Percentiles rank a stretch among this genome's conserved stretches.
Conservation (phyloP, 2,113 vertebrate genomes). For the Balaenoptera acutorostrata region DNA sequence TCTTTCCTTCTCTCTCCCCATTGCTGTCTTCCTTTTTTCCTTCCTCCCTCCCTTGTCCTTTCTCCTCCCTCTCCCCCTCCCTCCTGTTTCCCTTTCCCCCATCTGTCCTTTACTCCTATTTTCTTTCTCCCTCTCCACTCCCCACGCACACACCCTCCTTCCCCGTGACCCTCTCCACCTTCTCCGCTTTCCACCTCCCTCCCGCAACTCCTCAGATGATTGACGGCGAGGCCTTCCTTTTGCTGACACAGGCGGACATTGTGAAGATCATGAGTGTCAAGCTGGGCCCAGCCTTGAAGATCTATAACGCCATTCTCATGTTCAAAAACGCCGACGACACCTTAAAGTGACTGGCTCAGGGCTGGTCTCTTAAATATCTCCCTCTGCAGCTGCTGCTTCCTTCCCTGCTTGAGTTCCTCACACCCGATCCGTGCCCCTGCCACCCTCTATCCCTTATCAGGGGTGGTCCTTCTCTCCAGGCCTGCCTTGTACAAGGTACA, state of each 20-base stretch:
- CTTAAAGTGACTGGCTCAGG: slow-evolving; percentile 86
- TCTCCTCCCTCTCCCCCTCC: neutral
- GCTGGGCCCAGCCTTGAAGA: slow-evolving; percentile 97
- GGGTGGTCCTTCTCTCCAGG: neutral
- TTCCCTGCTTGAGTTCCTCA: neutral
- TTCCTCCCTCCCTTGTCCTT: neutral
- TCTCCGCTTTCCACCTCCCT: slow-evolving; percentile 7
- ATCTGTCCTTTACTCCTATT: neutral
- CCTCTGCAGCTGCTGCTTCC: slow-evolving; percentile 19
- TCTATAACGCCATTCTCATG: slow-evolving; percentile 99
- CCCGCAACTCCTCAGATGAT: slow-evolving; percentile 87
- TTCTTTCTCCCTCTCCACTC: neutral
- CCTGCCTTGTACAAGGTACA: neutral
- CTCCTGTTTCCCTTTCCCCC: neutral
- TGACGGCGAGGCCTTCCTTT: slow-evolving; percentile 95
- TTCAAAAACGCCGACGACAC: slow-evolving; percentile 97
- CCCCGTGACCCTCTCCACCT: neutral
- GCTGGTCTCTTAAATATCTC: neutral
- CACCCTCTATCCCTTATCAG: slow-evolving; percentile 1
- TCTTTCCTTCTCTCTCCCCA: slow-evolving; percentile 56
- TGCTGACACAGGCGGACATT: slow-evolving; percentile 97
- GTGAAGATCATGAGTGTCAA: slow-evolving; percentile 99
- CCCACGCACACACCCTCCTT: neutral
- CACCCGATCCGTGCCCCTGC: neutral
- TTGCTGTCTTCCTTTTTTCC: slow-evolving; percentile 48